Evolutionary conservation across 2,113 vertebrate species (phyloP).

Genomic region (Microtus montanus): DNA sequence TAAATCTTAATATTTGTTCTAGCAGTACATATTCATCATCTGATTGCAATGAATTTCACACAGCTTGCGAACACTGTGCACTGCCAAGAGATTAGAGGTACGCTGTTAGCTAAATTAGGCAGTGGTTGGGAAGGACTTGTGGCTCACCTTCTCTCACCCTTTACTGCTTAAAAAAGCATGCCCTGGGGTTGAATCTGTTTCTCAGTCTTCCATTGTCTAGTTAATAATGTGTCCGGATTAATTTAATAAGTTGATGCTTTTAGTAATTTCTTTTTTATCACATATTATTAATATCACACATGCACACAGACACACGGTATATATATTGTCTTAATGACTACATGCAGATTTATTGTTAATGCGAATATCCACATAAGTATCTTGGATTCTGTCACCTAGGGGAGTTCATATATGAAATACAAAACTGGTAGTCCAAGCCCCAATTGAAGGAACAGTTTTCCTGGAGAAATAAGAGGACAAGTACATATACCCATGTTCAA

Average conservation of each 20-base stretch:
- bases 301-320: background rate
- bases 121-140: conserved; percentile 10
- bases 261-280: conserved; percentile 48
- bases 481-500: background rate
- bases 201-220: background rate
- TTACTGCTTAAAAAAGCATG: conserved; percentile 31
- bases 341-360: background rate
- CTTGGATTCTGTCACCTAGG: background rate
- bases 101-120: conserved; percentile 35
- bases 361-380: background rate
- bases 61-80: conserved; percentile 10
- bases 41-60: conserved; percentile 31
- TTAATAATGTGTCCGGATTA: background rate
- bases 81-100: conserved; percentile 5
- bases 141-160: background rate
- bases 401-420: background rate
- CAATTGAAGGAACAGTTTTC: background rate
- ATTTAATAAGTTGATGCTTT: conserved; percentile 18
- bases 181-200: background rate
- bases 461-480: background rate
- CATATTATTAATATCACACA: background rate
- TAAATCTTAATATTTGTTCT: conserved; percentile 52
- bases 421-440: background rate
- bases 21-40: conserved; percentile 53
- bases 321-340: conserved; percentile 19